Conservation (phyloP, 2,888 invertebrate species). For the Ophraella communa region DNA sequence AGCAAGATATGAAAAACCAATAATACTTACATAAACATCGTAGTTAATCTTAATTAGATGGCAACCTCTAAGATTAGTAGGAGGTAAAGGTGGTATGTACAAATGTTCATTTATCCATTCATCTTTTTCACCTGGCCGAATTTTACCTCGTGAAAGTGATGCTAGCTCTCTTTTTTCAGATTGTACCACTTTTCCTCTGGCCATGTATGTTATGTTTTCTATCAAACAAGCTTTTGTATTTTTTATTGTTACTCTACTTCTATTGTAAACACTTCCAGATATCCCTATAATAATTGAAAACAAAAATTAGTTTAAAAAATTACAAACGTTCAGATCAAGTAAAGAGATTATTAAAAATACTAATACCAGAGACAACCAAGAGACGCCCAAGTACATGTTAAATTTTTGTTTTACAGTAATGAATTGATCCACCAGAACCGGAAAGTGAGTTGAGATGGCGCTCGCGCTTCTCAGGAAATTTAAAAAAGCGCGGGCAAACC, state of each 20-base stretch:
- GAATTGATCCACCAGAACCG: too few relatives aligned
- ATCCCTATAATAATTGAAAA: constrained; percentile 60
- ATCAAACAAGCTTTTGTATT: constrained; percentile 85
- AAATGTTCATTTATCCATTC: constrained; percentile 88
- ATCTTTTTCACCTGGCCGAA: constrained; percentile 80
- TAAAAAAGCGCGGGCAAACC: too few relatives aligned
- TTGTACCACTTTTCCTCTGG: constrained; percentile 84
- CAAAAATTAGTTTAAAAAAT: too few relatives aligned
- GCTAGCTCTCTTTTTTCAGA: constrained; percentile 87
- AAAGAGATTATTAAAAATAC: too few relatives aligned
- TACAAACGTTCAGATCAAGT: too few relatives aligned
- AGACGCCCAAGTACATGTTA: too few relatives aligned
- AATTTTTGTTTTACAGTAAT: too few relatives aligned
- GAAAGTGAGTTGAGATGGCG: too few relatives aligned
- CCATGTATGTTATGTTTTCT: constrained; percentile 88
- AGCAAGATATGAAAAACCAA: not conserved
- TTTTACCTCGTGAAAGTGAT: constrained; percentile 78
- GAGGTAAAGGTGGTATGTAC: constrained; percentile 92
- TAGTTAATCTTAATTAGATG: constrained; percentile 93
- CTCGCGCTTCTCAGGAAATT: too few relatives aligned
- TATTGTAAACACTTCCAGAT: constrained; percentile 83
- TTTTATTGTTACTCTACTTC: constrained; percentile 84
- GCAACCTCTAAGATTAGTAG: constrained; percentile 92
- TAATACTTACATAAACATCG: constrained; percentile 83
- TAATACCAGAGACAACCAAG: too few relatives aligned